Evolutionary conservation across 2,888 invertebrate genomes (phyloP).

Genomic region (Ormyrus thymus): DNA sequence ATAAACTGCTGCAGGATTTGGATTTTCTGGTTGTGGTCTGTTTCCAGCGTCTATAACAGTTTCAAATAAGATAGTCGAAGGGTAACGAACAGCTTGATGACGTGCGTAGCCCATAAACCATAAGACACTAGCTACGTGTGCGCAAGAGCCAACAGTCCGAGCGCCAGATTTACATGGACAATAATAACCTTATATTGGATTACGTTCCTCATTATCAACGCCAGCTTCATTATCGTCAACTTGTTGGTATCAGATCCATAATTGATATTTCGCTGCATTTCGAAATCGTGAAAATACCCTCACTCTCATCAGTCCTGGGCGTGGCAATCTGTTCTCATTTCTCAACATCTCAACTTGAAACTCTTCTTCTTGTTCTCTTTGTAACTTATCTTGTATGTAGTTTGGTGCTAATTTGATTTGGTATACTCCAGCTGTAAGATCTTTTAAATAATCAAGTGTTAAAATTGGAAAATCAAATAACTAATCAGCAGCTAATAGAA

Average conservation of each 20-base stretch:
- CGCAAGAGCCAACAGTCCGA: background rate
- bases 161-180: slow-evolving; percentile 2
- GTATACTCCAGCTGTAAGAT: too few species aligned
- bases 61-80: background rate
- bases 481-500: too few species aligned
- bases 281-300: too few species aligned
- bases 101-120: background rate
- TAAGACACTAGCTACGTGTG: background rate
- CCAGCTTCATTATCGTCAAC: background rate
- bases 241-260: background rate
- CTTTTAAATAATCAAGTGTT: too few species aligned
- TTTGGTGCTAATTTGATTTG: too few species aligned
- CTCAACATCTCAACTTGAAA: too few species aligned
- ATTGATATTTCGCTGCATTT: slow-evolving; percentile 8
- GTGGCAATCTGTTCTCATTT: too few species aligned
- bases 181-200: slow-evolving; percentile 8
- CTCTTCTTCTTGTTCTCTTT: too few species aligned
- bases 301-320: too few species aligned
- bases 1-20: slow-evolving; percentile 2
- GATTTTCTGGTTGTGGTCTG: background rate
- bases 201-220: slow-evolving; percentile 2
- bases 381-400: too few species aligned
- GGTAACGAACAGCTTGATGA: too few species aligned
- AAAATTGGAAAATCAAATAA: too few species aligned
- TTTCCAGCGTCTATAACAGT: background rate